Percentiles rank a stretch among this genome's conserved stretches.
phyloP scores from a whole-genome alignment of 2,113 vertebrate species.

The Bufo gargarizans region DNA sequence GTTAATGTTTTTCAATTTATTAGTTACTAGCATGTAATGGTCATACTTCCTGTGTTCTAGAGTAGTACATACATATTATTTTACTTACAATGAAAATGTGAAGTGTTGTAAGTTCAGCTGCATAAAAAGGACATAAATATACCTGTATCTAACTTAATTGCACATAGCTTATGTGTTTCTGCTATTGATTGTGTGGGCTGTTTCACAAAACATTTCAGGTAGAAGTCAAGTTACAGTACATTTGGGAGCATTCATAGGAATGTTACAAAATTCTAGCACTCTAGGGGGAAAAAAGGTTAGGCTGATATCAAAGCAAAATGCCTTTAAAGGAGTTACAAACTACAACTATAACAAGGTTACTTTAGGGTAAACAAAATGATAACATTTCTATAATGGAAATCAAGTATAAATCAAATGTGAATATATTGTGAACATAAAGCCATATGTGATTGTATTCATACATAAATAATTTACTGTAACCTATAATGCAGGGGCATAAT shows the following conservation, averaged over 20 bases:
- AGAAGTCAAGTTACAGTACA: slow-evolving; percentile 47
- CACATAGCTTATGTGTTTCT: slow-evolving; percentile 31
- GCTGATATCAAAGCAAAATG: neutral
- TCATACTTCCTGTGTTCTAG: neutral
- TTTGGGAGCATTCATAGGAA: slow-evolving; percentile 38
- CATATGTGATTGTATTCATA: neutral
- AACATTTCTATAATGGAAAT: neutral
- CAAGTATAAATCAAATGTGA: neutral
- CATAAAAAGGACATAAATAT: neutral
- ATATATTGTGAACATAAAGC: neutral
- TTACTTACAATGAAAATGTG: neutral
- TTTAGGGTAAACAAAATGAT: neutral
- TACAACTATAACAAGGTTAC: slow-evolving; percentile 28
- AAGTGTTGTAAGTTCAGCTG: neutral
- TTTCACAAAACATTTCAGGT: slow-evolving; percentile 39
- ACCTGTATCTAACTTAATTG: slow-evolving; percentile 27
- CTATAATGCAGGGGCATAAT: neutral
- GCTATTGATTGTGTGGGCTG: slow-evolving; percentile 41
- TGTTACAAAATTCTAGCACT: slow-evolving; percentile 25
- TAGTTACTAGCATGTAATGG: neutral
- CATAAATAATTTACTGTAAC: neutral
- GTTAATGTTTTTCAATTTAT: too few relatives aligned
- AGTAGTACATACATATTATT: neutral
- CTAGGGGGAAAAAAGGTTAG: slow-evolving; percentile 34
- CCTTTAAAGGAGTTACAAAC: slow-evolving; percentile 8